Evolutionary conservation across 1,140 invertebrate genomes (phyloP).

Genomic region (Ips typographus): DNA sequence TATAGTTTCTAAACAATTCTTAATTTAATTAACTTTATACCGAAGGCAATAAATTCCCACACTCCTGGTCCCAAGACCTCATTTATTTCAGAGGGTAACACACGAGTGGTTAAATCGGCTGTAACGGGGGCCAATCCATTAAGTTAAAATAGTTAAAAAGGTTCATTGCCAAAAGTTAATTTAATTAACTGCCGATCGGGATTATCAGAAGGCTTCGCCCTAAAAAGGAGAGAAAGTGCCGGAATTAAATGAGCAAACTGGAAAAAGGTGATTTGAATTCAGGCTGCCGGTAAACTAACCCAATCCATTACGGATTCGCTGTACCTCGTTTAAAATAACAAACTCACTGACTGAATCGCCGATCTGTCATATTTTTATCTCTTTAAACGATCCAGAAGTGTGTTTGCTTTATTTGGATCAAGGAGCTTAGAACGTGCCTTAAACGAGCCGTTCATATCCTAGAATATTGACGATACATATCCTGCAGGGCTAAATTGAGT

Average conservation of each 20-base stretch:
- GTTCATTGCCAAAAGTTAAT: conserved; percentile 12
- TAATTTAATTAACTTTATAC: conserved; percentile 11
- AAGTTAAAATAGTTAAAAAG: conserved; percentile 15
- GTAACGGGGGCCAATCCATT: conserved; percentile 6
- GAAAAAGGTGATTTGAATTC: neutral
- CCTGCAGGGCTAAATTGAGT: conserved; percentile 13
- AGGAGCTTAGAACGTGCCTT: conserved; percentile 7
- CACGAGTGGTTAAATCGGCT: conserved; percentile 15
- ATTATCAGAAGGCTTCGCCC: conserved; percentile 3
- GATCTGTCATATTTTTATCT: neutral
- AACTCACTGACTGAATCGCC: neutral
- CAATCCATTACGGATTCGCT: neutral
- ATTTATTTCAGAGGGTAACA: conserved; percentile 10
- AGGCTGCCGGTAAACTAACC: neutral
- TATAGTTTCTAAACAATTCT: neutral
- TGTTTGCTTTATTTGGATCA: conserved; percentile 8
- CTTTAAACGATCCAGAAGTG: neutral
- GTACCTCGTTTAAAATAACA: neutral
- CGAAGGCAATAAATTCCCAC: conserved; percentile 1
- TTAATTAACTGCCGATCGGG: conserved; percentile 16
- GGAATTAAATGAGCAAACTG: neutral
- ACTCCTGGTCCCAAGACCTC: conserved; percentile 4
- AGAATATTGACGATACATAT: conserved; percentile 13
- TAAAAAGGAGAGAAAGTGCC: neutral
- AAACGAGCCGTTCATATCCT: conserved; percentile 9